Evolutionary conservation across 53 echinoderm and acorn worm genomes (phyloP).

Genomic region (Astropecten irregularis): DNA sequence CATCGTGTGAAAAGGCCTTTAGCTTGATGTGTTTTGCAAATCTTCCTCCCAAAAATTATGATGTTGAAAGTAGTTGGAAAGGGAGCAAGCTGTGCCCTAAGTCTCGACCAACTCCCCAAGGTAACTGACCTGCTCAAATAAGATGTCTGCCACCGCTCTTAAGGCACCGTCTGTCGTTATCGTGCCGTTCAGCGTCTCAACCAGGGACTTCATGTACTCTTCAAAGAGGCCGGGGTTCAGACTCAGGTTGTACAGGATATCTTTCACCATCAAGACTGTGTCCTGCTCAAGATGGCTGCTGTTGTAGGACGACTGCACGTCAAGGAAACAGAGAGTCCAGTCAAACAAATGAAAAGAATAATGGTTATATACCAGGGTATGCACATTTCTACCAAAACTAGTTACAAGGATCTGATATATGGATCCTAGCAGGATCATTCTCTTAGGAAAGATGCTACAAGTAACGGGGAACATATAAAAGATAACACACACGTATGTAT

Average conservation of each 20-base stretch:
- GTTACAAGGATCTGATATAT: neutral
- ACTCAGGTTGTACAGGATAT: slow-evolving; percentile 70
- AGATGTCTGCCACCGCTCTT: slow-evolving; percentile 58
- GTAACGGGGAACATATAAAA: no score
- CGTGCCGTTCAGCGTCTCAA: slow-evolving; percentile 56
- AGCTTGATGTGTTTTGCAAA: no score
- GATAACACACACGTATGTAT: no score
- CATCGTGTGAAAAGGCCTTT: no score
- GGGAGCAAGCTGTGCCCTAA: no score
- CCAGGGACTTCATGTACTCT: slow-evolving; percentile 68
- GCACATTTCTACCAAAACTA: neutral
- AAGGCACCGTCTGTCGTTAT: slow-evolving; percentile 58
- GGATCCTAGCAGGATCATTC: neutral
- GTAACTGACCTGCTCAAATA: slow-evolving; percentile 99
- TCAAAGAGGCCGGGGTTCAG: slow-evolving; percentile 69
- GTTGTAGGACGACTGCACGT: neutral
- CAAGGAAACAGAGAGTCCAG: neutral
- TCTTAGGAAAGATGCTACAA: no score
- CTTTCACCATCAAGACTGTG: slow-evolving; percentile 59
- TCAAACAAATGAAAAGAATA: neutral
- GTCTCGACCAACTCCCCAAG: no score
- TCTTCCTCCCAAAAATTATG: no score
- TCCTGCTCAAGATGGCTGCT: slow-evolving; percentile 24
- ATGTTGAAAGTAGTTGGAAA: no score
- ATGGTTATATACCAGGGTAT: neutral